phyloP scores from a whole-genome alignment of 2,888 invertebrate genomes.

The Opisthograptis luteolata region DNA sequence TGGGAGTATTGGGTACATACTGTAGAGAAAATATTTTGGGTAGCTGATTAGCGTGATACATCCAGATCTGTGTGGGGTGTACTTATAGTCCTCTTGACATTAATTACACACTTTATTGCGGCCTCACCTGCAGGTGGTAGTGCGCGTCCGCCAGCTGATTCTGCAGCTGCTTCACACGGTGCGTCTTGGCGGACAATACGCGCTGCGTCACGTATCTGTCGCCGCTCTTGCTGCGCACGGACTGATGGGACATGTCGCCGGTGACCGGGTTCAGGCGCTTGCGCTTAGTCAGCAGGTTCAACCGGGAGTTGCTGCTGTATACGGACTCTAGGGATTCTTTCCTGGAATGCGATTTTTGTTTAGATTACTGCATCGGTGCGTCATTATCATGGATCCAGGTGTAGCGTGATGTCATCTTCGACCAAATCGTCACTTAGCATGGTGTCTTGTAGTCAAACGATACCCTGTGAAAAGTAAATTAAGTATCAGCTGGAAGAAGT shows the following conservation, averaged over 20 bases:
- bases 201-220: constrained; percentile 82
- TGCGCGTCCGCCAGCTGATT: constrained; percentile 92
- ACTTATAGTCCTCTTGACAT: no score
- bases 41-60: no score
- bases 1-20: no score
- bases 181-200: constrained; percentile 90
- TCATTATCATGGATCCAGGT: no score
- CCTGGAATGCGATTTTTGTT: constrained; percentile 56
- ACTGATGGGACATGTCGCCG: constrained; percentile 58
- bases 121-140: constrained; percentile 88
- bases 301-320: constrained; percentile 76
- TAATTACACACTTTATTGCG: not conserved
- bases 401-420: no score
- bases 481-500: no score
- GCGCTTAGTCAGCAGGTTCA: constrained; percentile 68
- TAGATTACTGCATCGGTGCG: no score
- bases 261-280: constrained; percentile 64
- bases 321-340: constrained; percentile 75
- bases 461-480: no score
- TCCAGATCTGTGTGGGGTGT: no score
- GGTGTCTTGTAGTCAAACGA: no score
- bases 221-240: constrained; percentile 52
- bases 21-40: no score
- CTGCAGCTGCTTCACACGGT: constrained; percentile 90
- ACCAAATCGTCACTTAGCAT: no score